Evolutionary conservation across 1,140 invertebrate genomes (phyloP), one percentile per base, ranked within the genome.

Genomic region (Adoxophyes honmai): DNA sequence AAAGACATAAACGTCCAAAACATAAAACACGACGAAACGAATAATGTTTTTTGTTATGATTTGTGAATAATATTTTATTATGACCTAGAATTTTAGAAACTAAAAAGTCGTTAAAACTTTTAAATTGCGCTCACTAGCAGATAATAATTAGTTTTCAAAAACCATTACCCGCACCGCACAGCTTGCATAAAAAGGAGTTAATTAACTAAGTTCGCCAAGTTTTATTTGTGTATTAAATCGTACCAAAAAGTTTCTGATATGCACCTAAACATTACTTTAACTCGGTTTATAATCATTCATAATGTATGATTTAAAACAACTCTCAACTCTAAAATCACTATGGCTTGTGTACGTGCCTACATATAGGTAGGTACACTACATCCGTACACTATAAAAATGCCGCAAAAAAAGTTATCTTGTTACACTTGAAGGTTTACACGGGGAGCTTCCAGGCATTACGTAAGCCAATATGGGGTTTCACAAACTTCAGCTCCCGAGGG

Each of bases 71-170:
- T n/a, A n/a, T n/a, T n/a, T n/a, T n/a, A n/a, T 21, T 28, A 48
- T 6, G 21, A 48, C 21, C 9, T 28, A 11, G 16, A 28, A 48
- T 11, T 48, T 44, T 21, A 18, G 18, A 48, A 48, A 48, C 42
- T 48, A 48, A 18, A 10, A 48, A 48, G 42, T 33, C 42, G 21
- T 48, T 48, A 48, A 48, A 48, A 48, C 18, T 48, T 48, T 48
- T 48, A 21, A 48, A 48, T 48, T 16, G 16, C 9, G 3, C 42
- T 48, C 21, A 48, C 42, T 48, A 10, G 42, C 42, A 21, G 42
- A 48, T 48, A 48, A 48, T 48, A 48, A 48, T 48, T 48, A 48
- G 42, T 48, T 48, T 48, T n/a, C 42, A 0, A 48, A 48, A 28
- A 48, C 42, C 42, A 48, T 48, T 48, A 48, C 2, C 42, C 10